phyloP scores from a whole-genome alignment of 2,888 invertebrate species.

The Atrina japonica region DNA sequence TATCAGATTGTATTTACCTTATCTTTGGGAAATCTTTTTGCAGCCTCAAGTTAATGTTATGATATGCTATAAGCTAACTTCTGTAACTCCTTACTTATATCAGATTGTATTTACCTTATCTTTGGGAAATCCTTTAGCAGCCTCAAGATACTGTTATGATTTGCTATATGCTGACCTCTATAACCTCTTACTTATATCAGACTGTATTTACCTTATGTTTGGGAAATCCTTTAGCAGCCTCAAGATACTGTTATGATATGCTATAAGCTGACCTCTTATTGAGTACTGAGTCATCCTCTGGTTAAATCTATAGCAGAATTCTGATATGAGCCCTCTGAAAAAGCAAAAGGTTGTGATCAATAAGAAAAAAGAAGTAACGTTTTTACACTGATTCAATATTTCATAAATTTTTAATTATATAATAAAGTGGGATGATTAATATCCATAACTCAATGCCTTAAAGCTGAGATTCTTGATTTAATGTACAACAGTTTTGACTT shows the following conservation, averaged over 20 bases:
- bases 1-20: constrained; percentile 70
- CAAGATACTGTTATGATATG: constrained; percentile 78
- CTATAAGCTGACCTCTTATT: constrained; percentile 77
- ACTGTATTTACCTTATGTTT: constrained; percentile 72
- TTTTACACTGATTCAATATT: constrained; percentile 3
- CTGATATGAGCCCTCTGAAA: constrained; percentile 72
- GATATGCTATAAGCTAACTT: constrained; percentile 77
- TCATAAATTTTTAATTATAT: not conserved
- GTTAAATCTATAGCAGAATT: constrained; percentile 75
- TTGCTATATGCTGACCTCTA: constrained; percentile 77
- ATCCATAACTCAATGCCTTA: not conserved
- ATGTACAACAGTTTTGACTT: no score
- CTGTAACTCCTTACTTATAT: no score
- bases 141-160: constrained; percentile 77
- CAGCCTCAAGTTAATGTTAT: constrained; percentile 76
- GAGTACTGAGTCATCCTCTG: constrained; percentile 75
- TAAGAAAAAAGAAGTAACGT: no score
- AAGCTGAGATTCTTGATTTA: no score
- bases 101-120: constrained; percentile 72
- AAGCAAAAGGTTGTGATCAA: no score
- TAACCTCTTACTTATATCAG: no score
- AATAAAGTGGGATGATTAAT: not conserved
- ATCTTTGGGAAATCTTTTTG: constrained; percentile 78
- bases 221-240: constrained; percentile 76
- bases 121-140: constrained; percentile 77